Base-by-base conservation (phyloP, 2,888 invertebrate genomes). In the Spisula solida region DNA sequence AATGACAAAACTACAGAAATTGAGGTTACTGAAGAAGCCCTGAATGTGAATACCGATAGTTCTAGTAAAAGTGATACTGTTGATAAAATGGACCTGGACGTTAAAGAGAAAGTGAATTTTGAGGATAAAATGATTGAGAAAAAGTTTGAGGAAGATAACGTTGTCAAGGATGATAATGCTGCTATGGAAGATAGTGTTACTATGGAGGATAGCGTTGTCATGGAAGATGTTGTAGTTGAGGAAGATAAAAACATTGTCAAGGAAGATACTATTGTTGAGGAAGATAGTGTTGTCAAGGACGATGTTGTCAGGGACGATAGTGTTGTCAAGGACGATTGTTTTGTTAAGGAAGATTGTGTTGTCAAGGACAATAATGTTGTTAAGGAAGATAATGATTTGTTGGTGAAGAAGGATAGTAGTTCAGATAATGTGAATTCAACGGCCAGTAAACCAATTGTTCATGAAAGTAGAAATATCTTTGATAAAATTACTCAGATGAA, bases 391-490 rank as follows among this genome's bases (percentile, higher is more conserved):
- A n/a, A 5, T 60, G 60, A 51, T 51, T 25, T 66, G 60, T 25
- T 66, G 6, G n/a, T 51, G 6, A 14, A 60, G n/a, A 1, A n/a
- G 20, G n/a, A n/a, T 60, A 60, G 25, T 60, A 60, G n/a, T 60
- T 60, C 60, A 34, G 29, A 56, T 12, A 82, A 12, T 34, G 82
- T 34, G 51, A 60, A 82, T n/a, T 31, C 10, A 31, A 18, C 14
- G 25, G 29, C 86, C 5, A 31, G 81, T 51, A 81, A 56, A 6
- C 47, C 25, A 34, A 75, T 14, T 48, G 31, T 60, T 66, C 66
- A 82, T 82, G 83, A 75, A 51, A 51, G 75, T 83, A 75, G 83
- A 51, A 87, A 87, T 47, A 87, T 87, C 29, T 87, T 87, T 82
- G 87, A 87, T 78, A 87, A 87, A 31, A 41, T 87, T 8, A 78